These are phyloP conservation scores for Cranoglanis bouderius DNA, from an alignment of 2,113 vertebrate species.

Conservation along the genomic window DNA sequence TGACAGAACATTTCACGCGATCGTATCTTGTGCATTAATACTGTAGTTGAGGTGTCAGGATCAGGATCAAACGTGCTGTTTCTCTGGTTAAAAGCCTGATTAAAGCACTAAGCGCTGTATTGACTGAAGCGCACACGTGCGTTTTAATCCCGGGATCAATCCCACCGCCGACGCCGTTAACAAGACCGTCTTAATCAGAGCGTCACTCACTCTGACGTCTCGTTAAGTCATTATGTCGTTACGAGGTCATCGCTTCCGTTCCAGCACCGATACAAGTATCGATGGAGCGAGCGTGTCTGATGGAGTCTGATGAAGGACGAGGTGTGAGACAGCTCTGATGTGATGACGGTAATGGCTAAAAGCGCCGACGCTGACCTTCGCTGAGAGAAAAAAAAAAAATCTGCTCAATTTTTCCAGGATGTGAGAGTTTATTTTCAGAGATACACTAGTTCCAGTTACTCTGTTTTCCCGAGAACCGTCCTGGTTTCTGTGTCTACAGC, in stretches of 20 bases:
- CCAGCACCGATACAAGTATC: slow-evolving; percentile 28
- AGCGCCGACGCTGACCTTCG: neutral
- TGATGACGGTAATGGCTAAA: neutral
- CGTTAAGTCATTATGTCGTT: slow-evolving; percentile 10
- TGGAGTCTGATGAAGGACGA: neutral
- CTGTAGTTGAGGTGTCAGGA: neutral
- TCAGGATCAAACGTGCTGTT: neutral
- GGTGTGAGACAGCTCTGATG: slow-evolving; percentile 17
- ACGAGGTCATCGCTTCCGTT: neutral
- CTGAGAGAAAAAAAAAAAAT: neutral
- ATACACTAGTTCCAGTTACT: neutral
- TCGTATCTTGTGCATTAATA: neutral
- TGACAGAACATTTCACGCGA: neutral
- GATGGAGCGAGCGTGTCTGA: slow-evolving; percentile 1
- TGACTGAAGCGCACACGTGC: slow-evolving; percentile 50
- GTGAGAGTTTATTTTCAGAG: neutral
- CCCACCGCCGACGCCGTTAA: neutral
- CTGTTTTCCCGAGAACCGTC: neutral
- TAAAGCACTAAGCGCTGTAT: slow-evolving; percentile 70
- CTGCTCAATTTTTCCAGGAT: neutral
- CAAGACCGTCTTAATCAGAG: slow-evolving; percentile 22
- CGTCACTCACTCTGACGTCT: neutral
- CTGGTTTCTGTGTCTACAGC: too few relatives aligned
- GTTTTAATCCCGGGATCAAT: slow-evolving; percentile 29
- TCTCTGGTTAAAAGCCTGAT: slow-evolving; percentile 71